Evolutionary conservation across 2,888 invertebrate species (phyloP), one percentile per base, ranked within the genome.

Genomic region (Azorinus chamasolen): DNA sequence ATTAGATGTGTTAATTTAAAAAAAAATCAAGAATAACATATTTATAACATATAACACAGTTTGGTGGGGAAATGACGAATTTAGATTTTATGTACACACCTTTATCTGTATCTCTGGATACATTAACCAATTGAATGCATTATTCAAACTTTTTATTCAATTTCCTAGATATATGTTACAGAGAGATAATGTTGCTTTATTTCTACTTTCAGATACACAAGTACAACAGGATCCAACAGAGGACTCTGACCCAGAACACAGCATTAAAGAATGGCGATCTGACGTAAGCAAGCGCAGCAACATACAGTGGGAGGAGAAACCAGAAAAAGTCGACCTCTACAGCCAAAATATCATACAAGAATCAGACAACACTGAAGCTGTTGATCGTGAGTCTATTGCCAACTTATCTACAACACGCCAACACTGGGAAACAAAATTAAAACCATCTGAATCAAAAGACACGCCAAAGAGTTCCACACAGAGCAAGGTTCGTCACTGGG

Each of bases 351-450:
- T 89, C 20, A 57, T 88, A 39, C 83, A 88, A 51, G 90, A 89
- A 61, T 71, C 69, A 2, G 84, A 85, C 10, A 89, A 87, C 10
- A 85, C 88, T 3, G 89, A 89, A 22, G 48, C 70, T n/a, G 87
- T 90, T 4, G 85, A 89, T 68, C 59, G 88, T 18, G 89, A 89
- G 58, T 89, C 90, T 22, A 90, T 91, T n/a, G 88, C 89, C 1
- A 86, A 89, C 75, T 72, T 91, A 8, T 72, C 79, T 22, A 83
- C 79, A 14, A 89, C 88, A 5, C 77, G 87, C n/a, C 74, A 85
- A 59, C 89, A 89, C 83, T 91, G 90, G 90, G 88, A 88, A 64
- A 70, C 68, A 20, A 73, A 77, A 25, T 62, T 72, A 24, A 70
- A 79, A 53, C 32, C 55, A 16, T 45, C 25, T 16, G 70, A 74